Conservation (phyloP, 92 coral and sea anemone species). For the Anthopleura xanthogrammica region DNA sequence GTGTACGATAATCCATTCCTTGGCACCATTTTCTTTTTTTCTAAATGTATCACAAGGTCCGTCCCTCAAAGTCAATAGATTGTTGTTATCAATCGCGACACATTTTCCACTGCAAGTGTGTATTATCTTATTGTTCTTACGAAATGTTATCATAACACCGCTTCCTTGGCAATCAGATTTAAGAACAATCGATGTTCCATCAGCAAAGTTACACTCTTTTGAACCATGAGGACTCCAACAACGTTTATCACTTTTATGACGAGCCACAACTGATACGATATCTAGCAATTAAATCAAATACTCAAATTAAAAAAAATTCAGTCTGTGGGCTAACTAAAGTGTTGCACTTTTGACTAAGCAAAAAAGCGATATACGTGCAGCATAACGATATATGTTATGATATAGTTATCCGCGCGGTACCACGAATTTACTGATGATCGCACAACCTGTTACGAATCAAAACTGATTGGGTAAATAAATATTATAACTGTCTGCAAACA, state of each 20-base stretch:
- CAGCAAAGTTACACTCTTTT: slow-evolving; percentile 50
- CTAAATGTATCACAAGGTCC: slow-evolving; percentile 56
- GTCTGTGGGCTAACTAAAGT: neutral
- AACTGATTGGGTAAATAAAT: neutral
- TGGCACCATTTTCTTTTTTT: slow-evolving; percentile 29
- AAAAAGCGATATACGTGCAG: neutral
- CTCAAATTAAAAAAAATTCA: neutral
- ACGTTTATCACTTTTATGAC: slow-evolving; percentile 49
- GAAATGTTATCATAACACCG: slow-evolving; percentile 70
- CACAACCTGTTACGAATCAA: too few relatives aligned
- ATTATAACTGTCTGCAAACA: neutral
- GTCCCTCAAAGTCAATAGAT: slow-evolving; percentile 46
- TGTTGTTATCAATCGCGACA: slow-evolving; percentile 39
- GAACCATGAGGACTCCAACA: slow-evolving; percentile 71
- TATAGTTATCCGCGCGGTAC: too few relatives aligned
- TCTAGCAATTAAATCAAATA: slow-evolving; percentile 38
- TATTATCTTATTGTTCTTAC: slow-evolving; percentile 46
- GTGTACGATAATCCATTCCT: slow-evolving; percentile 42
- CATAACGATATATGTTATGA: too few relatives aligned
- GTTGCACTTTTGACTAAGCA: neutral
- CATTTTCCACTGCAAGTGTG: slow-evolving; percentile 86
- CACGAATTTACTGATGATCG: too few relatives aligned
- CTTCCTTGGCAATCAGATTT: slow-evolving; percentile 61
- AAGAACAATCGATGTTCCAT: slow-evolving; percentile 57
- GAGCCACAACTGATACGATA: slow-evolving; percentile 62